Base-by-base conservation (phyloP, 2,888 invertebrate genomes). In the Sinopyrophorus schimmeli region DNA sequence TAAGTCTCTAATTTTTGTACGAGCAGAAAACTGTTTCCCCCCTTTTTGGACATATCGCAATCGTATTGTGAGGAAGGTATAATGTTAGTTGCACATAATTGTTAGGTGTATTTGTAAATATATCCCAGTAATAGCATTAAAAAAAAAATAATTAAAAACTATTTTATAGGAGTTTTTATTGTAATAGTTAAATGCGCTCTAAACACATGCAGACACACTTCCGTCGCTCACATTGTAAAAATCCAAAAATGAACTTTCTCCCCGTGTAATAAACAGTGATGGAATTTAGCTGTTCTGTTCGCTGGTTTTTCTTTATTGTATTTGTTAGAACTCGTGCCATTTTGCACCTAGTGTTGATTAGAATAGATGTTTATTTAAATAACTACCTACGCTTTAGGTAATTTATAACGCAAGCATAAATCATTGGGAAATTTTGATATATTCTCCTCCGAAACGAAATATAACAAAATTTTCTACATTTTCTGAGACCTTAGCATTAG, bases 281-380 rank as follows among this genome's bases (percentile, higher is more conserved):
- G 72, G 72, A 71, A 72, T 68, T 71, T 70, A 67, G 68, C 61
- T 63, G 67, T 70, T 73, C 70, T 71, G 69, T 72, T 70, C 64
- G 65, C 67, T 68, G 68, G 64, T 62, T 65, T 51, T 65, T 51
- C 42, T 58, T 47, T 55, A 59, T 65, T 66, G 65, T 65, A 63
- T 69, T 38, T 31, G 67, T 54, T 58, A 57, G 48, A 40, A 39
- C 27, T 34, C 48, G 73, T 73, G 73, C 73, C 73, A 73, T 73
- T 70, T 47, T 24, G 67, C 67, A 69, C 68, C 65, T 67, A 69
- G 65, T 69, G 68, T 69, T 68, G 66, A 47, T 65, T 71, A 72
- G 70, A 59, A 48, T 71, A 71, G 70, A 65, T 68, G 67, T 70
- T 71, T 70, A 70, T 69, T 70, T 71, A 64, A n/a, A 67, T 27